phyloP scores from a whole-genome alignment of 2,113 vertebrate genomes.

The Dendropsophus ebraccatus region DNA sequence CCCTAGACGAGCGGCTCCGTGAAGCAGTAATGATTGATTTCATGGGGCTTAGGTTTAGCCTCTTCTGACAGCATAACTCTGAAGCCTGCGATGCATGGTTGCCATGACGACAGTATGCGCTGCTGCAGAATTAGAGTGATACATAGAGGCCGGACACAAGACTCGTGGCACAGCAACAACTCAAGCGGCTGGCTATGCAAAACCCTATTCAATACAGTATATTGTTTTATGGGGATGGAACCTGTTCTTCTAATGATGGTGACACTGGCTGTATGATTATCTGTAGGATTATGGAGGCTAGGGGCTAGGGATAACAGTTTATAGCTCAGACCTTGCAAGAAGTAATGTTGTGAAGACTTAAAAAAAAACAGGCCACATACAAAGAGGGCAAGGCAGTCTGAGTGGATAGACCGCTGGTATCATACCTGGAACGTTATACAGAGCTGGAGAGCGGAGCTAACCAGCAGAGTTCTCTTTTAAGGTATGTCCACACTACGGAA shows the following conservation, averaged over 20 bases:
- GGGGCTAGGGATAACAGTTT: too few relatives aligned
- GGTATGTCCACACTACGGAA: too few relatives aligned
- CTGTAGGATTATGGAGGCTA: too few relatives aligned
- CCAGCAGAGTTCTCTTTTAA: too few relatives aligned
- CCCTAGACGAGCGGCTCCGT: constrained; percentile 14
- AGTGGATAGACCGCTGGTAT: too few relatives aligned
- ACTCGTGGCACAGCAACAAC: neutral
- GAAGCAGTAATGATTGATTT: constrained; percentile 54
- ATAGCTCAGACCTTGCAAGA: too few relatives aligned
- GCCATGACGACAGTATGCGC: constrained; percentile 18
- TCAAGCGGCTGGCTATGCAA: neutral
- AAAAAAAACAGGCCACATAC: too few relatives aligned
- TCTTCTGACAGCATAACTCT: constrained; percentile 15
- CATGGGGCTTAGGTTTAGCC: constrained; percentile 38
- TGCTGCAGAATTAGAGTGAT: neutral
- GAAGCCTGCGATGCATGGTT: constrained; percentile 14
- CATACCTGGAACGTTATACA: too few relatives aligned
- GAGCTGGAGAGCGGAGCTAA: too few relatives aligned
- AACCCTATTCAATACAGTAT: neutral
- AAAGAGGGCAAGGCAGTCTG: too few relatives aligned
- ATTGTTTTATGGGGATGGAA: neutral
- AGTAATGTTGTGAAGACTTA: too few relatives aligned
- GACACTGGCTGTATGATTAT: too few relatives aligned
- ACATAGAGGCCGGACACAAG: neutral
- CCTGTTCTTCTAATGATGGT: neutral